These are phyloP conservation scores for Euwallacea fornicatus DNA, from an alignment of 1,140 invertebrate genomes.

Conservation along the genomic window DNA sequence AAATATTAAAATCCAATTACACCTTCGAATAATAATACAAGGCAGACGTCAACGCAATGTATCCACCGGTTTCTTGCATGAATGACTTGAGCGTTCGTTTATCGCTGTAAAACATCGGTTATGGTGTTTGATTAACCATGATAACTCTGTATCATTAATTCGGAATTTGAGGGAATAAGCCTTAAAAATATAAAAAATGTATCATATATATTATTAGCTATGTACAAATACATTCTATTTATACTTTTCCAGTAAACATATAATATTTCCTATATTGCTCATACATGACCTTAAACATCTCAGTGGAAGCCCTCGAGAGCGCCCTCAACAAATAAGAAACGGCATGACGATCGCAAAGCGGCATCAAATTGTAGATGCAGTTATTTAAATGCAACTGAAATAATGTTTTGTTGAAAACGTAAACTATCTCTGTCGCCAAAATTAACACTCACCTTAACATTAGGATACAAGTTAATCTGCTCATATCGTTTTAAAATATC, in stretches of 20 bases:
- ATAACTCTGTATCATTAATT: too few species aligned
- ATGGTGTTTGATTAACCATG: too few species aligned
- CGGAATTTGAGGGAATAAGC: too few species aligned
- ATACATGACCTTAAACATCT: slow-evolving; percentile 50
- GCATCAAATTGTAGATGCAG: slow-evolving; percentile 46
- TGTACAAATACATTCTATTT: slow-evolving; percentile 26
- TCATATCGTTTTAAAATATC: slow-evolving; percentile 50
- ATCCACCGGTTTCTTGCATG: too few species aligned
- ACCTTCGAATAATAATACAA: too few species aligned
- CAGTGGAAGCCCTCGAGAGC: slow-evolving; percentile 47
- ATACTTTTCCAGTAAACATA: slow-evolving; percentile 52
- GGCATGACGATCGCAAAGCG: slow-evolving; percentile 48
- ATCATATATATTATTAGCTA: not conserved
- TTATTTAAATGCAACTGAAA: slow-evolving; percentile 50
- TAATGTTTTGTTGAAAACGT: slow-evolving; percentile 22
- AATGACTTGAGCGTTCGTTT: too few species aligned
- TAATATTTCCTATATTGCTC: slow-evolving; percentile 52
- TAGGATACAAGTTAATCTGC: slow-evolving; percentile 41
- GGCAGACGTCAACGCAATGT: too few species aligned
- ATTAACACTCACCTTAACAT: slow-evolving; percentile 44
- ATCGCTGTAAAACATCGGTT: too few species aligned
- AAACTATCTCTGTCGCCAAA: not conserved
- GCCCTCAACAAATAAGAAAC: slow-evolving; percentile 46
- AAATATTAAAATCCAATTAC: too few species aligned
- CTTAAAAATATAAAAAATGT: not conserved